Base-by-base conservation (phyloP, 2,888 invertebrate species). In the Gymnoscelis rufifasciata region DNA sequence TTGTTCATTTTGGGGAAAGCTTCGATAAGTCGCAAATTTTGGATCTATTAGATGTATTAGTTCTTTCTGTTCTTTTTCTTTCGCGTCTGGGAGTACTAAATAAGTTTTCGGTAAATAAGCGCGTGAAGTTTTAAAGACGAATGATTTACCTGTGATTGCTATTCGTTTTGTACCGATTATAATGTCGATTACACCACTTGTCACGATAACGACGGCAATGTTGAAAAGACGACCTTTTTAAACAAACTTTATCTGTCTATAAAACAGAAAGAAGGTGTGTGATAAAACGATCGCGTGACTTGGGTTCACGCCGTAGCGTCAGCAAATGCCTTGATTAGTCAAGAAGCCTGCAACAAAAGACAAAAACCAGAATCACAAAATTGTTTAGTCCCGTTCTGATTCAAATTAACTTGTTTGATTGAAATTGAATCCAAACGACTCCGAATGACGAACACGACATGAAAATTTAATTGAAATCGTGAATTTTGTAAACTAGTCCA, bases 281-380 rank as follows among this genome's bases (percentile, higher is more conserved):
- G 82, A 82, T 86, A 81, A 81, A 83, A 81, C 78, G 79, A 78
- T 88, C 84, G 87, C 87, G 87, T 88, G 87, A 82, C 84, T 77
- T 55, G 48, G 62, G 66, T 68, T 72, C 70, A 71, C 76, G 70
- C 66, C 67, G 65, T 63, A 72, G 75, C 78, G 74, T 66, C 75
- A 71, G 70, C 62, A 73, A 80, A 83, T 81, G 76, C 79, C 75
- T 81, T 82, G 82, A 83, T 83, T 83, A 79, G 70, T 71, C 67
- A 62, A 71, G 61, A 71, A 68, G 57, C 60, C 64, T 64, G 59
- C 63, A 51, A 56, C 57, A 59, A 59, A 60, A 50, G 62, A 57
- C 53, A 62, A 64, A 67, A 66, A 63, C 59, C 60, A 64, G 66
- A 63, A 64, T 55, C 52, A 54, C 56, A 31, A 37, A n/a, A 33